Base-by-base conservation (phyloP, 1,140 invertebrate genomes). In the Rhyacophila brunnea region DNA sequence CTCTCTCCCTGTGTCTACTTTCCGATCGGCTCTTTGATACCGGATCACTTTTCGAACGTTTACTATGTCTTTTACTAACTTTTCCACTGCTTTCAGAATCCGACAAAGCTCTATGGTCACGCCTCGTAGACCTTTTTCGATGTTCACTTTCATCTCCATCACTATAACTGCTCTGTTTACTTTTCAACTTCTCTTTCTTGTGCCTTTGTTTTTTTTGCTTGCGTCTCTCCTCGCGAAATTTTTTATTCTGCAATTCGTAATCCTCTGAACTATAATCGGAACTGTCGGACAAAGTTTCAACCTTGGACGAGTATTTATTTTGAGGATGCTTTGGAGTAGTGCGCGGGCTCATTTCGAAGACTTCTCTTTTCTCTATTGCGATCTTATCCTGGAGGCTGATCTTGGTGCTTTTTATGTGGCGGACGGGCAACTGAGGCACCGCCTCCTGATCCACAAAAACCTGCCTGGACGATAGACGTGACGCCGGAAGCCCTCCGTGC, bases 401-500 rank as follows among this genome's bases (percentile, higher is more conserved):
- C 71, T 77, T 79, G 18, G 77, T 79, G 68, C 75, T 79, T 45
- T 75, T 79, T 5, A 79, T 75, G 69, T 73, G 71, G 54, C 76
- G 67, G 19, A 74, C 71, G 3, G 77, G 75, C 49, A 79, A 66
- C 35, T 66, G 67, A 18, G 74, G 71, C 32, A 79, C 73, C 48
- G 68, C 66, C 13, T 74, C 73, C 52, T 70, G 71, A 58, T 78
- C 75, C 14, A 79, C 74, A 20, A 77, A 54, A 47, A 79, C 76
- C 63, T 78, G 70, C 42, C 73, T 76, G 49, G 76, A 77, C 11
- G 71, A 64, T 35, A 93, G 72, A 68, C 91, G 87, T 47, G 78
- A 84, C 6, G 89, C 85, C 1, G 91, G 87, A 18, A 91, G 77
- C 0, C 92, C 95, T 5, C 94, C 94, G 67, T 95, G 90, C 65